Conservation (phyloP, 2,888 invertebrate species). For the Temnothorax unifasciatus region DNA sequence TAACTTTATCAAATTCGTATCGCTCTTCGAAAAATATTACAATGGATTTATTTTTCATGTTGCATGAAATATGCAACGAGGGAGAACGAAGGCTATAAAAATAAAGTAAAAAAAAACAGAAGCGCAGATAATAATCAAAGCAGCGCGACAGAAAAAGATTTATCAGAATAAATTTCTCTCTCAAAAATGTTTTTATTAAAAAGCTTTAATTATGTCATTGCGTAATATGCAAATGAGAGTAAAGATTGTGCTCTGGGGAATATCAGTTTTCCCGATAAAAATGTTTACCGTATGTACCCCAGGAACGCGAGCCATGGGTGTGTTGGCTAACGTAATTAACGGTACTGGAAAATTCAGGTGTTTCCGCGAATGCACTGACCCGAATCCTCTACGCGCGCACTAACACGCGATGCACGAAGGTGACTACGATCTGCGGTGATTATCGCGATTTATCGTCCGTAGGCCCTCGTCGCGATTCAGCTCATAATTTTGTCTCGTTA, state of each 20-base stretch:
- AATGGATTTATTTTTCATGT: not conserved
- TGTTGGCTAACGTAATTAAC: constrained; percentile 53
- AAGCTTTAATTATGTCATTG: constrained; percentile 16
- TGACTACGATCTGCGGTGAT: constrained; percentile 51
- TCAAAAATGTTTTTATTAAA: constrained; percentile 27
- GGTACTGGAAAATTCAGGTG: constrained; percentile 58
- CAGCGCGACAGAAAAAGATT: not conserved
- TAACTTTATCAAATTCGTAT: constrained; percentile 17
- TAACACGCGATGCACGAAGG: constrained; percentile 13
- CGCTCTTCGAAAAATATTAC: not conserved
- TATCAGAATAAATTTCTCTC: constrained; percentile 4
- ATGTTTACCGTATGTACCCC: constrained; percentile 1
- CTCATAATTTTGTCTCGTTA: constrained; percentile 21
- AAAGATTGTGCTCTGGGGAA: constrained; percentile 17
- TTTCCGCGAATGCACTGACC: constrained; percentile 49
- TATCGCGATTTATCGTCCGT: constrained; percentile 49
- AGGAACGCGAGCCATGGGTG: constrained; percentile 25
- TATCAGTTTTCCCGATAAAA: constrained; percentile 35
- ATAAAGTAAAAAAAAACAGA: not conserved
- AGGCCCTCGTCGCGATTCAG: constrained; percentile 12
- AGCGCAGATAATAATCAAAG: constrained; percentile 9
- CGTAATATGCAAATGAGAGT: constrained; percentile 20
- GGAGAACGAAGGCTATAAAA: not conserved
- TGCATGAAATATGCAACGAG: not conserved
- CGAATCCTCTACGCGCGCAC: constrained; percentile 41